Evolutionary conservation across 2,113 vertebrate species (phyloP).

Genomic region (Zosterops hypoxanthus): DNA sequence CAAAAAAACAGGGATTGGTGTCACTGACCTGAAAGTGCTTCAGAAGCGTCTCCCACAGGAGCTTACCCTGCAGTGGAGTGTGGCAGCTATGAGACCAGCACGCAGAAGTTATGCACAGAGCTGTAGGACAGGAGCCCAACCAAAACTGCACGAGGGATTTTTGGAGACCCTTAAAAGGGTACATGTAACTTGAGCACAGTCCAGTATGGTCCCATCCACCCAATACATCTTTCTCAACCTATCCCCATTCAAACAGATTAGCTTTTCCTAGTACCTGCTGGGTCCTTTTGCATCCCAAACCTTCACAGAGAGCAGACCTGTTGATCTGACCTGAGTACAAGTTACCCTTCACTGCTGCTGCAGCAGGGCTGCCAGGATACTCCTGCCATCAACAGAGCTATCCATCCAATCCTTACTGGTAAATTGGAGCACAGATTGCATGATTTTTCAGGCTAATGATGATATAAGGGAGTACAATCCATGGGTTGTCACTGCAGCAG

Average conservation of each 20-base stretch:
- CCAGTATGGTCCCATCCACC: not conserved
- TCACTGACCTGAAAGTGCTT: not conserved
- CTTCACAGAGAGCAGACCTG: not conserved
- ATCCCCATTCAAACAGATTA: not conserved
- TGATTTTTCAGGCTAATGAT: constrained; percentile 46
- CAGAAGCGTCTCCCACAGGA: not conserved
- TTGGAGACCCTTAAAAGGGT: not conserved
- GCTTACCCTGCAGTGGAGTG: not conserved
- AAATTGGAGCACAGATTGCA: constrained; percentile 24
- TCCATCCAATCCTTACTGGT: constrained; percentile 11
- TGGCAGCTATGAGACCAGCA: not conserved
- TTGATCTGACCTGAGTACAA: not conserved
- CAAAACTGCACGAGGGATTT: not conserved
- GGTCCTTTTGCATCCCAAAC: not conserved
- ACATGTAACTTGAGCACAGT: not conserved
- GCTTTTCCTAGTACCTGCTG: not conserved
- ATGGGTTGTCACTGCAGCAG: constrained; percentile 28
- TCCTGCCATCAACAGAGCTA: constrained; percentile 9
- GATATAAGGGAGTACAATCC: not conserved
- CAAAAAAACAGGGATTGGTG: not conserved
- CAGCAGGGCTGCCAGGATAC: not conserved
- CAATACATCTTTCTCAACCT: not conserved
- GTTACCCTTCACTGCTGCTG: not conserved
- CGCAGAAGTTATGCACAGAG: not conserved
- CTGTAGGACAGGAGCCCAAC: not conserved